A percentile compares a stretch with the other conserved stretches of the same genome.
phyloP scores from a whole-genome alignment of 2,888 invertebrate species.

The Coecobrya sp. region DNA sequence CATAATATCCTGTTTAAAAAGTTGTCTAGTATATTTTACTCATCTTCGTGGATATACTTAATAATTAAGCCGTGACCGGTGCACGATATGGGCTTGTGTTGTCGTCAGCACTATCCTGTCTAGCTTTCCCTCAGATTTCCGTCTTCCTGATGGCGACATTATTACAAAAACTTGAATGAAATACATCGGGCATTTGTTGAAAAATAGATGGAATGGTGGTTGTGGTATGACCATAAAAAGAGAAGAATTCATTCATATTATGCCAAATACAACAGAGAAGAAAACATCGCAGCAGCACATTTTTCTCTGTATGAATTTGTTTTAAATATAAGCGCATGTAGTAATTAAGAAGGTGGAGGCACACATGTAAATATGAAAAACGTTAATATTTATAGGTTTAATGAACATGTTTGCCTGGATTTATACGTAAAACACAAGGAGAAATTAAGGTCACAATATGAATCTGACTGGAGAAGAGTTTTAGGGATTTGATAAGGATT shows the following conservation, averaged over 20 bases:
- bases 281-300: neutral
- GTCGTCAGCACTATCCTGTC: constrained; percentile 47
- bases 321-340: neutral
- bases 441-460: constrained; percentile 66
- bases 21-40: constrained; percentile 19
- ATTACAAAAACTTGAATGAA: constrained; percentile 76
- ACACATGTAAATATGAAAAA: neutral
- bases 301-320: neutral
- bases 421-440: constrained; percentile 29
- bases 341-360: neutral
- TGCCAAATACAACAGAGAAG: neutral
- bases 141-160: constrained; percentile 64
- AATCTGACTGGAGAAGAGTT: neutral
- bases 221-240: constrained; percentile 22
- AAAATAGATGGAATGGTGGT: constrained; percentile 79
- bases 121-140: constrained; percentile 45
- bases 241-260: constrained; percentile 24
- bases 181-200: constrained; percentile 69
- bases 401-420: constrained; percentile 22
- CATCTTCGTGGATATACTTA: neutral
- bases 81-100: neutral
- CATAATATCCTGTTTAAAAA: constrained; percentile 65
- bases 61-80: neutral
- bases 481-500: constrained; percentile 68
- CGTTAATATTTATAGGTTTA: neutral